A percentile compares a stretch with the other conserved stretches of the same genome.
These are phyloP conservation scores for Drosophila simulans DNA, from an alignment of 1,140 invertebrate genomes.

Conservation along the genomic window DNA sequence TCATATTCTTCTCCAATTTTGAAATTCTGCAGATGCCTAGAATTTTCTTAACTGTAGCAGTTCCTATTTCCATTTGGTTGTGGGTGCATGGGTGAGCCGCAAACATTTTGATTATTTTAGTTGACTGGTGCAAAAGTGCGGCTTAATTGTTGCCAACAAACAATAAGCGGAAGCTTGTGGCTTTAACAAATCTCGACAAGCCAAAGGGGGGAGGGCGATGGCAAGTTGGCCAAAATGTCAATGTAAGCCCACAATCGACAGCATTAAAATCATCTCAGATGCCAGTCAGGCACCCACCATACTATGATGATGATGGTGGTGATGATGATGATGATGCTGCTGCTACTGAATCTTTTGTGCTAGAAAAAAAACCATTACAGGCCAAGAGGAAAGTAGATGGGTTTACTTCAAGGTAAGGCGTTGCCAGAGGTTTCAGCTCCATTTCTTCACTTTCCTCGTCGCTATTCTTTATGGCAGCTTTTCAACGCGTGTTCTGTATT, in stretches of 20 bases:
- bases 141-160: conserved; percentile 74
- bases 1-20: not conserved
- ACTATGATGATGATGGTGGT: conserved; percentile 9
- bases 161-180: conserved; percentile 76
- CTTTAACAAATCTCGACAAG: conserved; percentile 40
- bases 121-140: conserved; percentile 59
- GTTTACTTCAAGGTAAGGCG: conserved; percentile 58
- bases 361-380: conserved; percentile 66
- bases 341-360: conserved; percentile 25
- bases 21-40: too few species aligned
- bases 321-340: conserved; percentile 18
- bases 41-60: conserved; percentile 1
- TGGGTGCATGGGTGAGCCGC: conserved; percentile 57
- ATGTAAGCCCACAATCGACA: conserved; percentile 47
- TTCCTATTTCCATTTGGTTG: conserved; percentile 10
- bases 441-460: conserved; percentile 19
- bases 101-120: conserved; percentile 71
- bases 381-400: conserved; percentile 23
- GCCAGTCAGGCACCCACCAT: conserved; percentile 54
- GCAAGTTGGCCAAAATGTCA: conserved; percentile 51
- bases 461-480: conserved; percentile 47
- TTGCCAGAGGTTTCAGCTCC: conserved; percentile 38
- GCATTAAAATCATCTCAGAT: conserved; percentile 51
- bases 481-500: conserved; percentile 75
- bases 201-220: conserved; percentile 3